phyloP scores from a whole-genome alignment of 2,888 invertebrate species.

The Allygus modestus region DNA sequence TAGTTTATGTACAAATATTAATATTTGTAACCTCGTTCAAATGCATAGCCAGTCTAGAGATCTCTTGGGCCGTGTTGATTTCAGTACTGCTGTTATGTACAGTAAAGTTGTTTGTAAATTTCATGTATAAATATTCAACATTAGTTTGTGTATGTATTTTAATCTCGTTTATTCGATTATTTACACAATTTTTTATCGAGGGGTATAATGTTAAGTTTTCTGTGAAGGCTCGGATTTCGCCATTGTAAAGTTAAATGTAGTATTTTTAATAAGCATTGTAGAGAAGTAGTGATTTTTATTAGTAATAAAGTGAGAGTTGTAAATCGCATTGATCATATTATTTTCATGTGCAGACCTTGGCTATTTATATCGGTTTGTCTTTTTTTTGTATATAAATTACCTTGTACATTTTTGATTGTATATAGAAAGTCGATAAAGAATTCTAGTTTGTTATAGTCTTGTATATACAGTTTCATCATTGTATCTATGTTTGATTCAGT shows the following conservation, averaged over 20 bases:
- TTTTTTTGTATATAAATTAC: slow-evolving; percentile 15
- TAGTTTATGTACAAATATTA: background rate
- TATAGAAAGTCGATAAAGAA: background rate
- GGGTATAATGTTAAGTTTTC: slow-evolving; percentile 24
- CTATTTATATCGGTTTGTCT: background rate
- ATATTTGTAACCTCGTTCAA: background rate
- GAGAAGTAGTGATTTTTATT: background rate
- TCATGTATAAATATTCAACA: slow-evolving; percentile 15
- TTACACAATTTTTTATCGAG: background rate
- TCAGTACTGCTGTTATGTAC: slow-evolving; percentile 31
- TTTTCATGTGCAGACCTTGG: slow-evolving; percentile 16
- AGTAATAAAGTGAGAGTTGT: background rate
- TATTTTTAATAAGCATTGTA: slow-evolving; percentile 12
- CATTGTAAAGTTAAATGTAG: slow-evolving; percentile 17
- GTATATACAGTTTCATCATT: slow-evolving; percentile 18
- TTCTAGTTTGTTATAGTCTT: slow-evolving; percentile 29
- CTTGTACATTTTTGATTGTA: slow-evolving; percentile 35
- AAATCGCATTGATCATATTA: background rate
- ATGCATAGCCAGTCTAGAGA: background rate
- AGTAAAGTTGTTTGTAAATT: slow-evolving; percentile 27
- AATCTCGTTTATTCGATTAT: background rate
- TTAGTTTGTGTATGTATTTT: slow-evolving; percentile 15
- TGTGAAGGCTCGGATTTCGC: slow-evolving; percentile 10
- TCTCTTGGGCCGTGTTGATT: background rate
- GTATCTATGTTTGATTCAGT: slow-evolving; percentile 40